Evolutionary conservation across 2,888 invertebrate genomes (phyloP), one percentile per base, ranked within the genome.

Genomic region (Baronia brevicornis): DNA sequence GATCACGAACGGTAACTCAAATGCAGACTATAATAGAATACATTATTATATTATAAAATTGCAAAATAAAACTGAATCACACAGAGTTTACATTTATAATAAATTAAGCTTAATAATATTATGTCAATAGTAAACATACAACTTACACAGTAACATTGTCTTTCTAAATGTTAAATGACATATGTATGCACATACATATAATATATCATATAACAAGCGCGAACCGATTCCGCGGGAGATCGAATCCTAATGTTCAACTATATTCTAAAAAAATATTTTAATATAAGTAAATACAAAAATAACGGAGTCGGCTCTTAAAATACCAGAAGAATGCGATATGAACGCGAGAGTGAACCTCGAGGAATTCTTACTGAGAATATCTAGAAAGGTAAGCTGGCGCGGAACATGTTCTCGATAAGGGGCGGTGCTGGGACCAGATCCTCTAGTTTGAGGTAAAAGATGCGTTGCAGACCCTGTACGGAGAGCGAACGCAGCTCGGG

Each of bases 391-490:
- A 97, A 88, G 82, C 94, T 96, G 65, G 95, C 92, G 58, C 95
- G 93, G 75, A 96, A 97, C 93, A 97, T 94, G 71, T 94, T 96
- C 78, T 97, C 97, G 64, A 97, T 96, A 52, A 96, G 89, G 5
- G 95, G 93, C 28, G 97, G 96, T 36, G 95, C 94, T 11, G 95
- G 95, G 41, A 95, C 95, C 56, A 95, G 85, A 72, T 96, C 96
- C 75, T 96, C 96, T 31, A 96, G 86, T 73, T 96, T 97, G 53
- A 96, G 86, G 80, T 96, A 96, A 85, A 96, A 96, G 79, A 97
- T 95, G 66, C 96, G 88, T 78, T 97, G 96, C 40, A 96, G 88
- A 36, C 97, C 97, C 71, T 97, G 96, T 33, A 96, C 94, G 53
- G 96, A 95, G 36, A 97, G 88, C 31, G 95, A 95, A 44, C 97